phyloP scores from a whole-genome alignment of 2,113 vertebrate species.

The Hyaena hyaena region DNA sequence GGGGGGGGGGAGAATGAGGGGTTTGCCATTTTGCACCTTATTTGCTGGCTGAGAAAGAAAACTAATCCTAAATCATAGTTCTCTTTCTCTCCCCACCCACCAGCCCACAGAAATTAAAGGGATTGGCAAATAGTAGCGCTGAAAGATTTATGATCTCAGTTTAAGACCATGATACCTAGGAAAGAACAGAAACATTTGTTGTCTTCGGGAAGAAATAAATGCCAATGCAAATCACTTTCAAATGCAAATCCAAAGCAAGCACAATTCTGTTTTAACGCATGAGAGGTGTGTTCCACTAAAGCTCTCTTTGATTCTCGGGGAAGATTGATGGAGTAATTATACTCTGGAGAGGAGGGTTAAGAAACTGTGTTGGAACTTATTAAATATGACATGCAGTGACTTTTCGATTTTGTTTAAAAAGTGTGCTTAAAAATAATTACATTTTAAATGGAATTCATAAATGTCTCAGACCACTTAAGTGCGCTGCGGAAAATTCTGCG shows the following conservation, averaged over 20 bases:
- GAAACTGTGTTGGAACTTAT: background rate
- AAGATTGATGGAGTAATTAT: slow-evolving; percentile 26
- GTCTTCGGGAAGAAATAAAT: slow-evolving; percentile 29
- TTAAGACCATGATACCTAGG: background rate
- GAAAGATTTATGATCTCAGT: background rate
- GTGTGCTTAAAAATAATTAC: slow-evolving; percentile 63
- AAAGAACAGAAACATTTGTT: background rate
- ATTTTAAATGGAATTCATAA: slow-evolving; percentile 51
- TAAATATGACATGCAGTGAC: background rate
- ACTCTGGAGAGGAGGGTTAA: slow-evolving; percentile 24
- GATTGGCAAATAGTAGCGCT: background rate
- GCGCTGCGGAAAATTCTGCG: background rate
- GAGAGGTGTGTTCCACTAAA: background rate
- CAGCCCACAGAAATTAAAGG: background rate
- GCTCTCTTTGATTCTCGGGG: background rate
- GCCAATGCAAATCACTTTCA: slow-evolving; percentile 43
- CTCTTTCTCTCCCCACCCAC: background rate
- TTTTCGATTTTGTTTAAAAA: slow-evolving; percentile 50
- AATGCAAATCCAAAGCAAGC: slow-evolving; percentile 29
- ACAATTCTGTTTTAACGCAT: background rate
- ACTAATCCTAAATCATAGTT: background rate
- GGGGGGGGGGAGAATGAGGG: fast-evolving
- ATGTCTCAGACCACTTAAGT: background rate
- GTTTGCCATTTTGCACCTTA: fast-evolving
- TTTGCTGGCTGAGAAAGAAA: background rate